These are phyloP conservation scores for Orthonyx spaldingii DNA, from an alignment of 2,113 vertebrate genomes.

Conservation along the genomic window DNA sequence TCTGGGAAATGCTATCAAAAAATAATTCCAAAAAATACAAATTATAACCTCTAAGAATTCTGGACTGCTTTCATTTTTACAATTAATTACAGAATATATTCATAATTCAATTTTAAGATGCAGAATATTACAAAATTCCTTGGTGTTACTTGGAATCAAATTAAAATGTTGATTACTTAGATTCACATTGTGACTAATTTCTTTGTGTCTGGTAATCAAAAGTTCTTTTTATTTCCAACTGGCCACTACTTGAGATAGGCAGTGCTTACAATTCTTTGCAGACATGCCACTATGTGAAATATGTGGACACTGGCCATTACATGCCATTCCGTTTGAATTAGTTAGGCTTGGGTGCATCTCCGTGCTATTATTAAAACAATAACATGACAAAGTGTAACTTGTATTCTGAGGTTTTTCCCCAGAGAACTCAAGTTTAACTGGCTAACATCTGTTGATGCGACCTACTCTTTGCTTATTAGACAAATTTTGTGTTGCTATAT, in stretches of 20 bases:
- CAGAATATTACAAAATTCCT: background rate
- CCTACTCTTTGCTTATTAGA: background rate
- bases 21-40: background rate
- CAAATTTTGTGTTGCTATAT: background rate
- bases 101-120: background rate
- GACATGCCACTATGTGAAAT: background rate
- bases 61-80: constrained; percentile 1
- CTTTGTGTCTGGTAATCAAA: background rate
- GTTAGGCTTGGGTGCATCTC: background rate
- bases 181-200: background rate
- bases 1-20: constrained; percentile 17
- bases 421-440: background rate
- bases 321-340: background rate
- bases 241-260: background rate
- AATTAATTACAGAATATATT: constrained; percentile 18
- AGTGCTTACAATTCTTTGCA: background rate
- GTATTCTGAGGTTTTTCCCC: background rate
- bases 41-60: background rate
- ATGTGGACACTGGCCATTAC: background rate
- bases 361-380: background rate
- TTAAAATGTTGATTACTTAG: background rate
- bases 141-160: background rate
- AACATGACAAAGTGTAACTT: background rate
- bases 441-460: background rate
- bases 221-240: background rate